Conservation (phyloP, 2,888 invertebrate species). For the Platypus cylindrus region DNA sequence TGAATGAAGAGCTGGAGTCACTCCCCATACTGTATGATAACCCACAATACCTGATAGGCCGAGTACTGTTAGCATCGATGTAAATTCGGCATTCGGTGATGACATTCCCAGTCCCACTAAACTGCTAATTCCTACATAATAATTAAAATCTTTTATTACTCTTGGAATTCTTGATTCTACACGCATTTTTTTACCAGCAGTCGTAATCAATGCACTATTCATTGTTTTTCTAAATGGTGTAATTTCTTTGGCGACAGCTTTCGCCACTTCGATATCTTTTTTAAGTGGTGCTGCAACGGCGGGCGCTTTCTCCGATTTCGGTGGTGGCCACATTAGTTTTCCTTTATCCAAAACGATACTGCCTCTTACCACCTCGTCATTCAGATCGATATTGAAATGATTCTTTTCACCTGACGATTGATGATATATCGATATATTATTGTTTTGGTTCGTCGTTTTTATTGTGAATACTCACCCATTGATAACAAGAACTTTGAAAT, state of each 20-base stretch:
- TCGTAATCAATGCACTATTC: slow-evolving; percentile 53
- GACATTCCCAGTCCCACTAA: slow-evolving; percentile 56
- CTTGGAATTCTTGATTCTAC: background rate
- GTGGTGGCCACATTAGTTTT: slow-evolving; percentile 68
- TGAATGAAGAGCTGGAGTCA: slow-evolving; percentile 80
- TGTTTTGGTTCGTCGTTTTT: background rate
- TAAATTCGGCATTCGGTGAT: slow-evolving; percentile 75
- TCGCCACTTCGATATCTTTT: slow-evolving; percentile 22
- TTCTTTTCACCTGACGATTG: slow-evolving; percentile 51
- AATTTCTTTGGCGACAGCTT: slow-evolving; percentile 21
- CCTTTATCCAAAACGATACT: slow-evolving; percentile 67
- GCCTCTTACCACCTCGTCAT: slow-evolving; percentile 79
- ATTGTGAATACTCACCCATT: slow-evolving; percentile 44
- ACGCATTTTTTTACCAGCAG: slow-evolving; percentile 43
- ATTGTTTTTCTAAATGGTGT: slow-evolving; percentile 59
- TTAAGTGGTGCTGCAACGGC: slow-evolving; percentile 35
- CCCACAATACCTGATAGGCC: slow-evolving; percentile 69
- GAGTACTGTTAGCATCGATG: slow-evolving; percentile 77
- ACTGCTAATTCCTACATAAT: slow-evolving; percentile 48
- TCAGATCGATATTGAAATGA: slow-evolving; percentile 65
- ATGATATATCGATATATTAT: background rate
- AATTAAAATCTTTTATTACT: background rate
- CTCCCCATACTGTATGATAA: slow-evolving; percentile 88
- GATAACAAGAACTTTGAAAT: slow-evolving; percentile 76
- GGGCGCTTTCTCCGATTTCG: slow-evolving; percentile 40